Percentiles rank a stretch among this genome's conserved stretches.
Conservation (phyloP, 1,140 invertebrate genomes). For the Argopecten irradians region DNA sequence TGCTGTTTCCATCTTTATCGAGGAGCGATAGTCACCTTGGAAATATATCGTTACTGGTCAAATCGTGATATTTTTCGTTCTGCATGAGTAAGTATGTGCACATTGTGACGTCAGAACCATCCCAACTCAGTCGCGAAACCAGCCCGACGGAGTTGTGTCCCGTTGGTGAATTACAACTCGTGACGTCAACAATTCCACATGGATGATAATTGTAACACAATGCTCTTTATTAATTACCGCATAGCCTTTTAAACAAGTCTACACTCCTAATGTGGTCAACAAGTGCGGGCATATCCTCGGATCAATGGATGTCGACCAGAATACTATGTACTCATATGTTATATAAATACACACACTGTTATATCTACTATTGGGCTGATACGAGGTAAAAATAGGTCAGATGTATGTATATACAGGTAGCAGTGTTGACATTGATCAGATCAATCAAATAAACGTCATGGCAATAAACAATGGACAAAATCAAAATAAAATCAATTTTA, state of each 20-base stretch:
- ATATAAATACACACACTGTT: neutral
- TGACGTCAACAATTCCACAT: neutral
- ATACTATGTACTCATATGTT: neutral
- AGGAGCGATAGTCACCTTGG: neutral
- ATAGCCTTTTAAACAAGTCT: neutral
- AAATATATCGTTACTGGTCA: neutral
- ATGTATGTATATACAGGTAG: neutral
- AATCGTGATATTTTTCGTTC: neutral
- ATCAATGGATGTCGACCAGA: neutral
- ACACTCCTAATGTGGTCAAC: neutral
- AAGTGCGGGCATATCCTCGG: neutral
- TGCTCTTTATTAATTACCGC: neutral
- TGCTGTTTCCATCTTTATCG: neutral
- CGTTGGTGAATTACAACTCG: neutral
- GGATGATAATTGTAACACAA: neutral
- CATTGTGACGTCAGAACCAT: neutral
- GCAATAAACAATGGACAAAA: too few relatives aligned
- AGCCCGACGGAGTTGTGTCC: neutral
- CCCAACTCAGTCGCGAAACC: neutral
- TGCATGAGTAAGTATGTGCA: neutral
- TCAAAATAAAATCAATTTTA: too few relatives aligned
- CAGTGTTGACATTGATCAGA: neutral
- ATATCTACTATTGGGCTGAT: neutral
- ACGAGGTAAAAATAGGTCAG: neutral
- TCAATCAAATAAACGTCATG: neutral